These are phyloP conservation scores for Girardia tigrina DNA, from an alignment of 2,888 invertebrate species.

Conservation along the genomic window DNA sequence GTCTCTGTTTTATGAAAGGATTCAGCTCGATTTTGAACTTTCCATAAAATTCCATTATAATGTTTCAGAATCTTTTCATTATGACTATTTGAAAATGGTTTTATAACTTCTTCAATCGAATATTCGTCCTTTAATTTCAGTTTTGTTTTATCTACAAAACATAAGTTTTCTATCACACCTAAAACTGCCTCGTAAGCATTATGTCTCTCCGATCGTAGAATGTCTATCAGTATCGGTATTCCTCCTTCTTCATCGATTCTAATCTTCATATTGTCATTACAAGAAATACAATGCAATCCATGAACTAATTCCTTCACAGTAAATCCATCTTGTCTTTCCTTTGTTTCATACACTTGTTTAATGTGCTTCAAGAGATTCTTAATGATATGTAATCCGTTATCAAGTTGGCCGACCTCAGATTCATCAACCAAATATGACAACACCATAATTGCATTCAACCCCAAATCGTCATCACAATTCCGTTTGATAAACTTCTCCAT, in stretches of 20 bases:
- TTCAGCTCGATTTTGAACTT: not conserved
- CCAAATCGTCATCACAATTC: constrained; percentile 6
- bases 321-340: not conserved
- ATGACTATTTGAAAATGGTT: not conserved
- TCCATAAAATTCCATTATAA: not conserved
- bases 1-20: not conserved
- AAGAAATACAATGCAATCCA: not conserved
- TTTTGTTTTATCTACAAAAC: not conserved
- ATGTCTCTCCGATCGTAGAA: not conserved
- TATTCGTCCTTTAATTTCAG: not conserved
- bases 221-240: not conserved
- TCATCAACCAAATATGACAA: not conserved
- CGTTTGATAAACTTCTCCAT: not conserved
- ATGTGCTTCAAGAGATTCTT: not conserved
- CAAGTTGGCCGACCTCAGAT: not conserved
- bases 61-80: not conserved
- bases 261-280: not conserved
- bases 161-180: not conserved
- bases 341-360: not conserved
- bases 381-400: not conserved
- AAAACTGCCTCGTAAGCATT: not conserved
- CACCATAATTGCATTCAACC: not conserved
- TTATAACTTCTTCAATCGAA: not conserved
- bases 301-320: not conserved
- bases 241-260: not conserved